Evolutionary conservation across 1,140 invertebrate species (phyloP), one percentile per base, ranked within the genome.

Genomic region (Pollicipes pollicipes): DNA sequence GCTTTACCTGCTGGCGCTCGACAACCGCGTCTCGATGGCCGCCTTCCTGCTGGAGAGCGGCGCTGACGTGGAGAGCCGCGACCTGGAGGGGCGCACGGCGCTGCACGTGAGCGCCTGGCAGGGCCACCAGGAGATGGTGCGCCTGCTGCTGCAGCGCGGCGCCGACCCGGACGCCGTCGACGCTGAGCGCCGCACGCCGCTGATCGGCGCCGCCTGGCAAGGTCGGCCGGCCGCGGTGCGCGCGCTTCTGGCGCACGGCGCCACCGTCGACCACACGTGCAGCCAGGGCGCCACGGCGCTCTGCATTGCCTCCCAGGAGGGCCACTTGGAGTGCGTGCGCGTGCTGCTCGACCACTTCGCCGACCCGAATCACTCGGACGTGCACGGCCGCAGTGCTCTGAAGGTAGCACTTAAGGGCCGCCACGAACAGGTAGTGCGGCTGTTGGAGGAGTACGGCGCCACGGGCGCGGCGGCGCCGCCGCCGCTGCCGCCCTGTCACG

Each of bases 191-290:
- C 83, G 94, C 64, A 95, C 93, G 0, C 89, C 94, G 8, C 79
- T 97, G 71, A 93, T 96, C 81, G 93, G 91, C 27, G 93, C 93
- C n/a, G 90, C 91, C 69, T 97, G 93, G 93, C 90, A 95, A 78
- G 94, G 94, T 16, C 90, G 95, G 76, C 85, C 87, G 30, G 84
- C 87, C 70, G 90, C 93, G 58, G 91, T 97, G 66, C 84, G 88
- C 69, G 81, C 95, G 58, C 81, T 97, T 17, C 80, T 95, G 26
- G 86, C 88, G 76, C 84, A 87, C 74, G 87, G 88, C 8, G 82
- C 93, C 0, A 81, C 84, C 71, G 89, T 93, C 26, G 88, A 95
- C 81, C 91, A 95, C 77, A 90, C 90, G 16, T 97, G 94, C 78
- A 94, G 93, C 78, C 81, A 83, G 73, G 94, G 94, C 37, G 94